These are phyloP conservation scores for Athene noctua DNA, from an alignment of 2,113 vertebrate genomes.

Conservation along the genomic window DNA sequence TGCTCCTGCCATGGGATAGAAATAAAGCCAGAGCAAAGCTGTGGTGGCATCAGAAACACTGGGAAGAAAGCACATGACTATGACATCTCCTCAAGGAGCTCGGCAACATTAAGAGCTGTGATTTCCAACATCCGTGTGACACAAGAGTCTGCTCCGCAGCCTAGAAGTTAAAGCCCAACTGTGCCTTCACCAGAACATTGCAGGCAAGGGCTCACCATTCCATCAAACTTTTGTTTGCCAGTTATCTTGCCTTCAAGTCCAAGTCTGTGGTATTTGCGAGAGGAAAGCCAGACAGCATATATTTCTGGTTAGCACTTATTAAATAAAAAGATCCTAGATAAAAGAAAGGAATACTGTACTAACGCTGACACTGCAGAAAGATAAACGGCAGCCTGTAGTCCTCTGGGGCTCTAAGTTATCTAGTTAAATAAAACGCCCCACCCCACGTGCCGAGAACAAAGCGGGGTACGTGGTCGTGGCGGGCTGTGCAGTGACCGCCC, in stretches of 20 bases:
- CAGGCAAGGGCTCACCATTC: neutral
- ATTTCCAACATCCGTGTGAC: fast-evolving
- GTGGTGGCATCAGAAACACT: fast-evolving
- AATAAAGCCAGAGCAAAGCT: neutral
- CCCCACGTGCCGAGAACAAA: fast-evolving
- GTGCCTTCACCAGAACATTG: neutral
- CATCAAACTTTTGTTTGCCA: neutral
- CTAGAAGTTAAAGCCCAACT: neutral
- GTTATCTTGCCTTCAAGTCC: neutral
- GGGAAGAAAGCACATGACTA: neutral
- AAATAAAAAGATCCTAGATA: neutral
- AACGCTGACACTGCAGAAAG: neutral
- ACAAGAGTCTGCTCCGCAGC: neutral
- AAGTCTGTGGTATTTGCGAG: fast-evolving
- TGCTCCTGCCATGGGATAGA: fast-evolving
- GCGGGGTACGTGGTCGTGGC: fast-evolving
- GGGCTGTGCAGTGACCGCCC: neutral
- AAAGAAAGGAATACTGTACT: neutral
- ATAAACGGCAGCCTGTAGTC: neutral
- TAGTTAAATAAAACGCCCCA: neutral
- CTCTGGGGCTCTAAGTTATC: neutral
- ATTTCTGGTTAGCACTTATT: neutral
- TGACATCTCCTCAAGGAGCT: neutral
- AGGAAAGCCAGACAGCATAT: neutral
- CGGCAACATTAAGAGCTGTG: neutral